Base-by-base conservation (phyloP, 2,888 invertebrate species). In the Caenorhabditis sp. region DNA sequence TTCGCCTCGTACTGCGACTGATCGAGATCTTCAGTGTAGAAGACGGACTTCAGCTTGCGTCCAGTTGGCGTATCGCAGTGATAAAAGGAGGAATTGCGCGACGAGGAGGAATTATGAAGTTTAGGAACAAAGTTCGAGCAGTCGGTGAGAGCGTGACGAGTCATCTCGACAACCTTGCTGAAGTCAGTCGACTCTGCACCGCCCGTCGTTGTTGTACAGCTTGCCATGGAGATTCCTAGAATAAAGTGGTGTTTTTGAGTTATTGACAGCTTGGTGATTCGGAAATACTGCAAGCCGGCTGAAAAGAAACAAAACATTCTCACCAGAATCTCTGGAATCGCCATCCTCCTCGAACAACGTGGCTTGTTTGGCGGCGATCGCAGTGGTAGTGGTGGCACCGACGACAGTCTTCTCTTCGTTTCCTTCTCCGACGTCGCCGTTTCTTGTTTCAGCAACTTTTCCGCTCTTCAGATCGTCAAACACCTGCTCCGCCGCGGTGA, bases 251-350 rank as follows among this genome's bases (percentile, higher is more conserved):
- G n/a, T n/a, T n/a, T n/a, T n/a, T n/a, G n/a, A n/a, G n/a, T n/a
- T n/a, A n/a, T n/a, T n/a, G n/a, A n/a, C n/a, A n/a, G n/a, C n/a
- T n/a, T n/a, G n/a, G n/a, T n/a, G n/a, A n/a, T n/a, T n/a, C n/a
- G n/a, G n/a, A n/a, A n/a, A n/a, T n/a, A n/a, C n/a, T n/a, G n/a
- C n/a, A n/a, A n/a, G n/a, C n/a, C n/a, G n/a, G n/a, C n/a, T n/a
- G n/a, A n/a, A n/a, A n/a, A n/a, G n/a, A n/a, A n/a, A n/a, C n/a
- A n/a, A n/a, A n/a, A n/a, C n/a, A n/a, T n/a, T 18, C 61, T n/a
- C 26, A 69, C 80, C 80, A 9, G 82, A 82, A 62, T 82, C 82
- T 18, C 82, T 60, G 2, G 82, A 82, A 35, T 78, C 68, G 55
- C 58, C 62, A 61, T 82, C 82, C 37, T 81, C 80, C 20, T 79